phyloP scores from a whole-genome alignment of 2,797 vertebrate species.

The Chrosomus eos region DNA sequence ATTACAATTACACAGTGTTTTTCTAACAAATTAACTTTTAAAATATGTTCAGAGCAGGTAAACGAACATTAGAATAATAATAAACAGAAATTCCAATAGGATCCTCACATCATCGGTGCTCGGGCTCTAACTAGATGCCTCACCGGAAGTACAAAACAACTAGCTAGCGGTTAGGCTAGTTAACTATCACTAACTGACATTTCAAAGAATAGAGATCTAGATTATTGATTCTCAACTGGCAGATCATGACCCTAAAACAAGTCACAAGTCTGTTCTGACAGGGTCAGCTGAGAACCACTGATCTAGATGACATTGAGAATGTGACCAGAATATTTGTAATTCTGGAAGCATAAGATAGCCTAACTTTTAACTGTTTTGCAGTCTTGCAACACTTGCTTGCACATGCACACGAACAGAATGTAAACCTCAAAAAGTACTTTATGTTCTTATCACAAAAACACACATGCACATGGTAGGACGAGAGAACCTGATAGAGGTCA shows the following conservation, averaged over 20 bases:
- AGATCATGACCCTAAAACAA: not conserved
- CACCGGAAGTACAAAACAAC: not conserved
- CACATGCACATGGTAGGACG: not conserved
- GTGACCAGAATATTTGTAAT: not conserved
- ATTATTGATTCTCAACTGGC: not conserved
- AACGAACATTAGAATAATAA: not conserved
- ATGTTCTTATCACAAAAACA: slow-evolving; percentile 29
- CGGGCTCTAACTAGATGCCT: not conserved
- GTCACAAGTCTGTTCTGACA: not conserved
- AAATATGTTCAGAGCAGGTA: not conserved
- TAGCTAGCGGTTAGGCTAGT: not conserved
- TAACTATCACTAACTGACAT: not conserved
- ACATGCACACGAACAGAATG: slow-evolving; percentile 13
- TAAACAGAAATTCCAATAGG: too few relatives aligned
- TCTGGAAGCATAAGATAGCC: not conserved
- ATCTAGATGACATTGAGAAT: not conserved
- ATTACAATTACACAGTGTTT: not conserved
- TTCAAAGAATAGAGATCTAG: not conserved
- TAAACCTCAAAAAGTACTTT: not conserved
- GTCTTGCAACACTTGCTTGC: not conserved
- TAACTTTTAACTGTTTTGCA: not conserved
- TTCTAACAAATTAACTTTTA: not conserved
- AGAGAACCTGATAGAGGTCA: slow-evolving; percentile 16
- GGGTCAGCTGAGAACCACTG: not conserved
- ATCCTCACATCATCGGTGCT: too few relatives aligned